Evolutionary conservation across 2,797 vertebrate genomes (phyloP), one percentile per base, ranked within the genome.

Genomic region (Rhabdomys pumilio): DNA sequence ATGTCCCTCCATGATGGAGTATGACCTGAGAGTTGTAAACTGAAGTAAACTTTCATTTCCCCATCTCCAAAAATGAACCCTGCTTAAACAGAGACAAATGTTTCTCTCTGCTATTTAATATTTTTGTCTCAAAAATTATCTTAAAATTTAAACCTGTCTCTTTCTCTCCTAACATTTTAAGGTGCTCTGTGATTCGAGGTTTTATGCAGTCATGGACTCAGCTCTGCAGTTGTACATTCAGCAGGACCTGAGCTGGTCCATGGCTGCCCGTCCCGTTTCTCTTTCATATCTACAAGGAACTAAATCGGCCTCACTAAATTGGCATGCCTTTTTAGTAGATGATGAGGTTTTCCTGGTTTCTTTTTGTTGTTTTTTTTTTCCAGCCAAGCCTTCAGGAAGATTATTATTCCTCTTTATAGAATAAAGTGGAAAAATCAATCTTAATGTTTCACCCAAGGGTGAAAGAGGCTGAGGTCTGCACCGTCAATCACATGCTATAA

Each of bases 371-470:
- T 31, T 14, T 83, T 55, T 55, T 88, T 88, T 89, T 75, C 2
- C n/a, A 73, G 55, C 57, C 47, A 95, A 67, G 84, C 95, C 92
- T 97, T 44, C 3, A n/a, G 86, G 91, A 91, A 55, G 67, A 90
- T 95, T 95, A 85, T 94, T 97, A 76, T 50, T 76, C 44, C 44
- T 26, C 75, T 76, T 76, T 76, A 76, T 85, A 26, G 50, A 97
- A 96, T 91, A 96, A 97, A 91, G 61, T 44, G 22, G 8, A 3
- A 75, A 96, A 94, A 80, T 93, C 88, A 88, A 94, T 94, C 88
- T 96, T 91, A 53, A 50, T 96, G 47, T 87, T 90, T 90, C n/a
- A 34, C 72, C 53, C 67, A 90, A 80, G 76, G 87, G 88, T 41
- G 7, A 85, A 85, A 81, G 89, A 89, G 72, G 61, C 63, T 34